These are phyloP conservation scores for Chymomyza caudatula DNA, from an alignment of 2,888 invertebrate species.

Conservation along the genomic window DNA sequence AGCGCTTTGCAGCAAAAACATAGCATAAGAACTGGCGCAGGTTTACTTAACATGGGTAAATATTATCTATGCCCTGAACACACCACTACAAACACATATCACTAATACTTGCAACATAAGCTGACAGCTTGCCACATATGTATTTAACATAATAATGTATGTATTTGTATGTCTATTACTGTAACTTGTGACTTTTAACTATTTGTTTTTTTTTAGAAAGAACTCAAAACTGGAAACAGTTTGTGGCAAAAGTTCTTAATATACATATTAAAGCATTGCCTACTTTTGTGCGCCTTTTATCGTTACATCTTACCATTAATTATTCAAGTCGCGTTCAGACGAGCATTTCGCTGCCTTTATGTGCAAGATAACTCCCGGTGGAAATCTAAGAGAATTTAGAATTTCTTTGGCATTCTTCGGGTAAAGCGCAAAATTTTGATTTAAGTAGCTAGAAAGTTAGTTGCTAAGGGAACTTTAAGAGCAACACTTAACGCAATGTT, in stretches of 20 bases:
- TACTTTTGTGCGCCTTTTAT: neutral
- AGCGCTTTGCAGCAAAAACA: slow-evolving; percentile 36
- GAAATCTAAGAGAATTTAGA: neutral
- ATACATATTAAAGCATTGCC: slow-evolving; percentile 1
- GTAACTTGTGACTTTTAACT: neutral
- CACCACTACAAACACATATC: neutral
- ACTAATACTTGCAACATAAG: neutral
- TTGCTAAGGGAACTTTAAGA: no score
- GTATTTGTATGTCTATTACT: neutral
- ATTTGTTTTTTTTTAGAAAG: neutral
- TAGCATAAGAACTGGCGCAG: slow-evolving; percentile 61
- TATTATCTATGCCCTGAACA: slow-evolving; percentile 37
- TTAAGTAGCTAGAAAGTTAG: neutral
- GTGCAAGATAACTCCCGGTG: no score
- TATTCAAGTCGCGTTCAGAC: neutral
- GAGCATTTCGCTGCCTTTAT: neutral
- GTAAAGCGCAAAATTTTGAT: neutral
- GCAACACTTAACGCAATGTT: no score
- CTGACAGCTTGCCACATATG: neutral
- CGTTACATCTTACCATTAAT: neutral
- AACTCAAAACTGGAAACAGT: neutral
- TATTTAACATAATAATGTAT: neutral
- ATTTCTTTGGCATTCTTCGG: neutral
- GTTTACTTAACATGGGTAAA: slow-evolving; percentile 72
- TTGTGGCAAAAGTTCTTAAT: neutral